phyloP scores from a whole-genome alignment of 2,113 vertebrate species.

The Pterocles gutturalis region DNA sequence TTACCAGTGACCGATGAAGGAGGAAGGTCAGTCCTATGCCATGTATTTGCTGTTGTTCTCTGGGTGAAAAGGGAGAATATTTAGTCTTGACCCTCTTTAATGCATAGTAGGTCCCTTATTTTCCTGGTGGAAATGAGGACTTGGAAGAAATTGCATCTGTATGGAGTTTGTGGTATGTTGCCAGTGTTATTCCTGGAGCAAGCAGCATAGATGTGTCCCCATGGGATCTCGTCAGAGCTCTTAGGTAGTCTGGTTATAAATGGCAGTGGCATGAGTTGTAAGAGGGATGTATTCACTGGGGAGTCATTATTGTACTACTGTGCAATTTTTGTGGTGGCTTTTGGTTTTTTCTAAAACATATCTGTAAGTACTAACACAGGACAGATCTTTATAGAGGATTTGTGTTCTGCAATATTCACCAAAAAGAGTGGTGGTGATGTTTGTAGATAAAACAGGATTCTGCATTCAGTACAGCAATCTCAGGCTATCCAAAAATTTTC shows the following conservation, averaged over 20 bases:
- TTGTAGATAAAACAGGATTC: not conserved
- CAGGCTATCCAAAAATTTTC: not conserved
- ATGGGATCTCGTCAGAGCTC: not conserved
- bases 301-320: not conserved
- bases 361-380: not conserved
- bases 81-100: not conserved
- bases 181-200: not conserved
- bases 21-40: not conserved
- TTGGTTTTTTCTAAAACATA: not conserved
- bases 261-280: not conserved
- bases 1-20: rapidly evolving
- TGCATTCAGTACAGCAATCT: not conserved
- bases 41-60: not conserved
- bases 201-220: not conserved
- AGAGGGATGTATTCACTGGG: not conserved
- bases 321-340: not conserved
- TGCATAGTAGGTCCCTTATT: not conserved
- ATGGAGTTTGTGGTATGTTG: not conserved
- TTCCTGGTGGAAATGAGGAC: not conserved
- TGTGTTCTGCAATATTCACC: not conserved
- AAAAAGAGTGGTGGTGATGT: not conserved
- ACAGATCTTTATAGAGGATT: not conserved
- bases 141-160: not conserved
- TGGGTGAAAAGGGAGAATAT: not conserved
- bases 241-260: not conserved